These are phyloP conservation scores for Chirona hameri DNA, from an alignment of 2,888 invertebrate genomes.

Conservation along the genomic window DNA sequence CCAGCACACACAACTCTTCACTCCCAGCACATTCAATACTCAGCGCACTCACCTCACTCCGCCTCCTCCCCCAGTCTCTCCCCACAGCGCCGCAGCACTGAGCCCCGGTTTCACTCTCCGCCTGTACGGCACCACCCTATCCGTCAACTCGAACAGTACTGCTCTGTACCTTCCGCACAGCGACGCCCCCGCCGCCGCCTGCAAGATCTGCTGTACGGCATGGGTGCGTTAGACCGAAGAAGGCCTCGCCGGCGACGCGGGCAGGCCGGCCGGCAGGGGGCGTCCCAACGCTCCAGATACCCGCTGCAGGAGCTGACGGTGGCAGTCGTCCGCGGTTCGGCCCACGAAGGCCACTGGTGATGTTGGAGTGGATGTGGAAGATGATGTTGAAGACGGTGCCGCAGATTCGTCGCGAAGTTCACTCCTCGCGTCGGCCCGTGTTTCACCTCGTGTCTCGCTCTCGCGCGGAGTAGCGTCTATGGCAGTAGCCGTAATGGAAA, in stretches of 20 bases:
- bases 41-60: too few relatives aligned
- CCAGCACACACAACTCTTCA: too few relatives aligned
- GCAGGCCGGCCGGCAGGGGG: not conserved
- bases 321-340: not conserved
- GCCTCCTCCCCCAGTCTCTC: not conserved
- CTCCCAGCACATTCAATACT: too few relatives aligned
- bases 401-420: too few relatives aligned
- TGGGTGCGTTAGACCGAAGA: constrained; percentile 5
- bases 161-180: not conserved
- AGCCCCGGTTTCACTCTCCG: not conserved
- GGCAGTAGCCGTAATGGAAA: not conserved
- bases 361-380: too few relatives aligned
- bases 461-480: not conserved
- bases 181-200: not conserved
- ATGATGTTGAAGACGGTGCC: too few relatives aligned
- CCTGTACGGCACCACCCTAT: not conserved
- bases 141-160: not conserved
- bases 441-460: too few relatives aligned
- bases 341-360: not conserved
- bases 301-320: not conserved
- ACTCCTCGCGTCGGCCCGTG: too few relatives aligned
- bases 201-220: not conserved
- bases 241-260: not conserved
- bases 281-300: not conserved
- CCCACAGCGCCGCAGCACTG: not conserved